These are phyloP conservation scores for Cerceris ruficornis DNA, from an alignment of 2,888 invertebrate species.

Conservation along the genomic window DNA sequence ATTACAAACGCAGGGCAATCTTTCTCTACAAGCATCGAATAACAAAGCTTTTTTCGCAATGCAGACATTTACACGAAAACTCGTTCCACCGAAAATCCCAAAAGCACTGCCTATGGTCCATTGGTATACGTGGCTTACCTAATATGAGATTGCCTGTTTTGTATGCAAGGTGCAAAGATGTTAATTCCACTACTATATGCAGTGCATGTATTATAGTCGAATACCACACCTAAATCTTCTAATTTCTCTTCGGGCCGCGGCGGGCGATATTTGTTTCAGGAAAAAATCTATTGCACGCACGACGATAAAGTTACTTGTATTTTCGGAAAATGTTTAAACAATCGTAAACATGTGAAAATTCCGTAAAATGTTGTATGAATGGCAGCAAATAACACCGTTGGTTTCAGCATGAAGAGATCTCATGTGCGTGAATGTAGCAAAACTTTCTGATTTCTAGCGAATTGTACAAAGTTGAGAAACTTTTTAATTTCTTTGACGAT, in stretches of 20 bases:
- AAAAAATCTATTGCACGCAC: constrained; percentile 20
- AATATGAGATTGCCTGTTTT: constrained; percentile 40
- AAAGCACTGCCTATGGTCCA: constrained; percentile 13
- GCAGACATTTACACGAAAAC: background rate
- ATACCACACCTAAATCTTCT: constrained; percentile 47
- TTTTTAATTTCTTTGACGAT: too few species aligned
- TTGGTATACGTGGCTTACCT: constrained; percentile 42
- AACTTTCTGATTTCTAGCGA: too few species aligned
- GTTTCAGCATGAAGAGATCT: too few species aligned
- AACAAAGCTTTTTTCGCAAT: background rate
- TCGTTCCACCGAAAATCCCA: background rate
- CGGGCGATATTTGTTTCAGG: constrained; percentile 8
- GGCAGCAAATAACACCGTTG: too few species aligned
- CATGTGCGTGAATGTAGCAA: too few species aligned
- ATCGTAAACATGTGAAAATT: too few species aligned
- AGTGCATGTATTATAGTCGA: constrained; percentile 45
- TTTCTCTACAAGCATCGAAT: too few species aligned
- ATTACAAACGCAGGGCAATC: background rate
- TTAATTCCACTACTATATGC: constrained; percentile 45
- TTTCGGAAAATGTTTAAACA: constrained; percentile 1
- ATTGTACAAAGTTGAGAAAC: too few species aligned
- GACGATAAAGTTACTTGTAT: background rate
- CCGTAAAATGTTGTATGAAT: too few species aligned
- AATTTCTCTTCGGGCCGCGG: constrained; percentile 31
- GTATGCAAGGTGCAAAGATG: constrained; percentile 44